Percentiles rank a stretch among this genome's conserved stretches.
phyloP scores from a whole-genome alignment of 2,797 vertebrate species.

The Chelmon rostratus region DNA sequence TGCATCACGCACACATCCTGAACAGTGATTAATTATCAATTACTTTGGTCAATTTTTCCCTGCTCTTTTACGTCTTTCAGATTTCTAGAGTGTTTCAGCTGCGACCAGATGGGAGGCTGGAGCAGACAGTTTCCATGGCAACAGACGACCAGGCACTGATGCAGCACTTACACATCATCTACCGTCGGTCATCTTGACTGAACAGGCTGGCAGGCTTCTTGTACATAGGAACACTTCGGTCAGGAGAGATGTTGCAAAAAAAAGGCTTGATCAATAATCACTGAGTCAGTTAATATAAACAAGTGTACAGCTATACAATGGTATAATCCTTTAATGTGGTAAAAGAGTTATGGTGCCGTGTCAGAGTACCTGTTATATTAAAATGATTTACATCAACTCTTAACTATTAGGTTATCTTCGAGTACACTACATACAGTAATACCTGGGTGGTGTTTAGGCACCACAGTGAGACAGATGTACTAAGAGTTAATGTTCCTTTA shows the following conservation, averaged over 20 bases:
- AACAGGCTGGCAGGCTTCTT: neutral
- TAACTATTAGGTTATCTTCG: neutral
- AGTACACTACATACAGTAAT: neutral
- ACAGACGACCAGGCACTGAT: conserved; percentile 91
- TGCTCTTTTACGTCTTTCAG: conserved; percentile 73
- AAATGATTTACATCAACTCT: neutral
- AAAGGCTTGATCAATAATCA: neutral
- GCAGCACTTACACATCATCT: conserved; percentile 93
- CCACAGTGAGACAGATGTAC: neutral
- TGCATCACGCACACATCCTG: neutral
- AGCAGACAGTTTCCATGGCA: conserved; percentile 96
- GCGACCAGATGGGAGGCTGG: conserved; percentile 92
- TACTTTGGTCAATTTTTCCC: neutral
- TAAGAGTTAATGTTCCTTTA: neutral
- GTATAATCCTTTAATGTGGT: neutral
- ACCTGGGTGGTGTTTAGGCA: neutral
- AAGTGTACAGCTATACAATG: neutral
- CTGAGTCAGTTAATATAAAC: neutral
- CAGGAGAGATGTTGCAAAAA: neutral
- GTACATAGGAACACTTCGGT: neutral
- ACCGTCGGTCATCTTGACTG: conserved; percentile 83
- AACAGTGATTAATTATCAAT: neutral
- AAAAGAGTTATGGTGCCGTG: neutral
- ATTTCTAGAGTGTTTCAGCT: conserved; percentile 92
- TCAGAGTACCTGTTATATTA: neutral